Evolutionary conservation across 35 echinoderm and acorn worm species (phyloP), one percentile per base, ranked within the genome.

Genomic region (Heliocidaris tuberculata): DNA sequence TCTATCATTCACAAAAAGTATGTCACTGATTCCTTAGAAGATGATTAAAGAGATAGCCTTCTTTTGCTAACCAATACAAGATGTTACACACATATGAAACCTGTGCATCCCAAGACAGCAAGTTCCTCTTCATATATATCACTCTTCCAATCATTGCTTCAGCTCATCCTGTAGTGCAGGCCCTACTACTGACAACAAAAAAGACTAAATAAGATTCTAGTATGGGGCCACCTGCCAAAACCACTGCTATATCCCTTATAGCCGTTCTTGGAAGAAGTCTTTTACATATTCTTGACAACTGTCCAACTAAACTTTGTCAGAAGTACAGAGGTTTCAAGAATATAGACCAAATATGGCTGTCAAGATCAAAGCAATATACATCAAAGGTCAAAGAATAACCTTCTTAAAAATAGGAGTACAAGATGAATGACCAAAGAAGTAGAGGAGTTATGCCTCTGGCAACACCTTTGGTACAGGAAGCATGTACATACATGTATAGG

Each of bases 351-450:
- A 78, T 78, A 78, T 78, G 65, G 65, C 21, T 27, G 65, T 78
- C 65, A 78, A 78, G 65, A 78, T 78, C 65, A 78, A 78, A 78
- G 65, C 65, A 78, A n/a, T 78, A 78, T 19, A 78, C 27, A n/a
- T 27, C 24, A 24, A 78, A 78, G 65, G 65, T 78, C 65, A 78
- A 78, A 78, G 27, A 24, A 78, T 42, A 42, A 42, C 35, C 35
- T 42, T 42, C 35, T 42, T 42, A 42, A 24, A 24, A 27, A 19
- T 19, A n/a, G 21, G 65, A 7, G 27, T 2, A 78, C 21, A 27
- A 78, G 65, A 78, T 78, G 27, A 27, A 27, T 24, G 5, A 42
- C 59, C 8, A 56, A 13, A 12, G 52, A 15, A 10, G 2, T 2
- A 56, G 50, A 52, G 50, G 12, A 52, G 6, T 52, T 10, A 10